Base-by-base conservation (phyloP, 2,797 vertebrate species). In the Microctenopoma stevenorrisi region DNA sequence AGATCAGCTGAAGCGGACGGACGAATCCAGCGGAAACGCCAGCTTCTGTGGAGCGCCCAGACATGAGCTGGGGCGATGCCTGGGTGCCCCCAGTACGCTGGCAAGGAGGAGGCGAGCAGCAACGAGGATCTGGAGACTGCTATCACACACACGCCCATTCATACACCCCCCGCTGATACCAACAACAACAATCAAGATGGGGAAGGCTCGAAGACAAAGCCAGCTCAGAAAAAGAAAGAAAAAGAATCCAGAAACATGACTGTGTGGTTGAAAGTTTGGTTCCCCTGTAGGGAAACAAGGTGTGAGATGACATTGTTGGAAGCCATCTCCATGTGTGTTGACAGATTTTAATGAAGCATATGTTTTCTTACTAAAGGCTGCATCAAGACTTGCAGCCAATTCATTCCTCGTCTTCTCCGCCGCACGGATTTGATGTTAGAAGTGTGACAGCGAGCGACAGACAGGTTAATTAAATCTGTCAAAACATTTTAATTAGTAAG, bases 341-440 rank as follows among this genome's bases (percentile, higher is more conserved):
- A 91, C 91, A 91, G 75, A 78, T 93, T 93, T 94, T 94, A 94
- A 94, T 93, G 85, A 93, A 90, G 84, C 92, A 90, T 91, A 92
- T 94, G 93, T 87, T 89, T 82, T 77, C 78, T 82, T 72, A 72
- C 78, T 71, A 84, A 85, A 84, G 62, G 60, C 61, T 35, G 69
- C 49, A 64, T 69, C 70, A 83, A 84, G 11, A 44, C 55, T 44
- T 61, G 64, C 81, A 85, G 86, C 85, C 86, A 85, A 79, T 59
- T 75, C 69, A n/a, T 60, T 75, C 74, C 88, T 85, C 80, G 74
- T 85, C 69, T 78, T 63, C 74, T 74, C 68, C 50, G 14, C 86
- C 44, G 72, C 44, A 64, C 57, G 68, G 88, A 79, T 76, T 70
- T 60, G 53, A 72, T 75, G 87, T 80, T 64, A 72, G 64, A 82